Evolutionary conservation across 2,888 invertebrate species (phyloP), one percentile per base, ranked within the genome.

Genomic region (Loripinus fragilis): DNA sequence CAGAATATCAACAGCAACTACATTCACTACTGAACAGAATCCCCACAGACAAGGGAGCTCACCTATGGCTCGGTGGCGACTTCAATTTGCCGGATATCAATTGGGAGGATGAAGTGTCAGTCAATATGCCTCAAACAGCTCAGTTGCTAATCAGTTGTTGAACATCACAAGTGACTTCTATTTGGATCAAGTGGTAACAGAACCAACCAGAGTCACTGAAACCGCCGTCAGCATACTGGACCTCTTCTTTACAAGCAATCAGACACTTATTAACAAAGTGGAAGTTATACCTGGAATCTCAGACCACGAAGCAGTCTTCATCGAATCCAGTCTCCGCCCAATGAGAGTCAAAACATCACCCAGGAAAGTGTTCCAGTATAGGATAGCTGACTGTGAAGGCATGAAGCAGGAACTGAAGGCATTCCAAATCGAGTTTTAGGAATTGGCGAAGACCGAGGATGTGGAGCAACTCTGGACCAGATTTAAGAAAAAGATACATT

Each of bases 161-260:
- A 25, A 42, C 20, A 68, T 69, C n/a, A 33, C 38, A 0, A 68
- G 69, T 5, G 77, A 68, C 25, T 35, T 28, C 48, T 77, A 52
- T 25, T 41, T 76, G 1, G 67, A 76, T 67, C 76, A 76, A 68
- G 23, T 38, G 48, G 76, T 76, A 7, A 33, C 12, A 35, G 60
- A 42, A 28, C 69, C 73, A 35, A 78, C 78, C 5, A 38, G 73
- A 28, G 68, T 74, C 8, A 78, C 73, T 45, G 73, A 73, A 41
- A 2, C 50, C 20, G 5, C 73, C 1, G 25, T 23, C 0, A 78
- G 50, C 41, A 78, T 48, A 8, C 70, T 78, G 3, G 73, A 78
- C 30, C 42, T 78, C 20, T 78, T 78, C 48, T 76, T 76, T 42
- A 52, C 74, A 7, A 66, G 69, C 35, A 78, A 74, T 71, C 66